Evolutionary conservation across 2,797 vertebrate species (phyloP), one percentile per base, ranked within the genome.

Genomic region (Sebastes alutus): DNA sequence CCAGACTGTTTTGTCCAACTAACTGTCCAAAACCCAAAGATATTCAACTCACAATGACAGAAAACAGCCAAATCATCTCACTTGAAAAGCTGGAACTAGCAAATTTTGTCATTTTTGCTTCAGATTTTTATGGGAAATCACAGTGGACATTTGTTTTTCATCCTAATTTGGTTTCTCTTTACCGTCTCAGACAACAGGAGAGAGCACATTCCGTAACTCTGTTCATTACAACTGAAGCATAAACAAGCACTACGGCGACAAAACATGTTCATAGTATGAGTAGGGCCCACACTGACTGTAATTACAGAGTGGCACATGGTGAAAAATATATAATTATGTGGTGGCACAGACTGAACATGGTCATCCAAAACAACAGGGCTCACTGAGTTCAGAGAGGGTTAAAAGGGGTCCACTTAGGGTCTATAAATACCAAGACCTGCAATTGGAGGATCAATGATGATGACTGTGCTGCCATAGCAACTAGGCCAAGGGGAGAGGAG

Each of bases 401-500:
- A 85, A 92, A 82, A 35, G 58, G 84, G 89, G 75, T 92, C 73
- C 84, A 92, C 68, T 92, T 90, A 81, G 77, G 75, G 68, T 90
- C 90, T 96, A 95, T 94, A 94, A 95, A 96, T 94, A 94, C 79
- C 81, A 86, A 88, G 88, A 91, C 88, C 84, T 90, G 88, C 92
- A 93, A 89, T 88, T 93, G 94, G 90, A 91, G 89, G 94, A 95
- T 95, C 94, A 93, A 90, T 94, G 92, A 88, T 64, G 91, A 93
- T 85, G 92, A 78, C 91, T 78, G 80, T 92, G 95, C 93, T 96
- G 84, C 95, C 95, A 96, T 96, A 90, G 96, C 95, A 96, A 96
- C 95, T 46, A 87, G 91, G 88, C 78, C 83, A 89, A 87, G 83
- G 86, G 58, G 82, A 85, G 84, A 92, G 65, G 72, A 80, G 87